Evolutionary conservation across 2,113 vertebrate genomes (phyloP), one percentile per base, ranked within the genome.

Genomic region (Zootoca vivipara): DNA sequence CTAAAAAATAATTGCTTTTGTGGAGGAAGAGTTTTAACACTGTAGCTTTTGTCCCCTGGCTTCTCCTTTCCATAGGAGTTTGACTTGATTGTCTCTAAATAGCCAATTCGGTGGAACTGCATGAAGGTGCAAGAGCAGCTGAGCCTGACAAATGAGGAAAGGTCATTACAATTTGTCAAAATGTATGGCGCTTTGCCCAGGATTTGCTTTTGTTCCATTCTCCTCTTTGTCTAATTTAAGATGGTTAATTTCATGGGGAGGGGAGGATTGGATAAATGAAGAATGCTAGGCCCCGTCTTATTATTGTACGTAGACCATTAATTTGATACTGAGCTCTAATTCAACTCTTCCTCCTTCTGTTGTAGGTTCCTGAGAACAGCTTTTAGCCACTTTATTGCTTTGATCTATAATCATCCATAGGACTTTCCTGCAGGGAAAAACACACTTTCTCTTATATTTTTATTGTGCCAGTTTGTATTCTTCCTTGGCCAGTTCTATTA

Each of bases 91-190:
- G 13, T 84, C 69, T 62, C 88, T 74, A 91, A 91, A 93, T 64
- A 15, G 62, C 67, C 42, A 84, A 85, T 90, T 87, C 4, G 28
- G 88, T 94, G 89, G 70, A 52, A 1, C 9, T 64, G 85, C 78
- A 24, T 75, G 81, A 93, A 87, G 1, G 72, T 69, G 85, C 13
- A 70, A 69, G 73, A 83, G 74, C 64, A 87, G 84, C 89, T 89
- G 84, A 86, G 89, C 64, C 62, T 86, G 89, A 90, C 73, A 86
- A 91, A 2, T 91, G 65, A 75, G 89, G 81, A 93, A 92, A 91
- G 90, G 89, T 93, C 92, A 85, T 42, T 77, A 62, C 10, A 80
- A 20, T 67, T 87, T 91, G 79, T 91, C 83, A 93, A 90, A 90
- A 40, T 62, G 52, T 3, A 20, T 35, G 89, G 56, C 26, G 15